Evolutionary conservation across 2,888 invertebrate genomes (phyloP).

Genomic region (Augochlorella aurata): DNA sequence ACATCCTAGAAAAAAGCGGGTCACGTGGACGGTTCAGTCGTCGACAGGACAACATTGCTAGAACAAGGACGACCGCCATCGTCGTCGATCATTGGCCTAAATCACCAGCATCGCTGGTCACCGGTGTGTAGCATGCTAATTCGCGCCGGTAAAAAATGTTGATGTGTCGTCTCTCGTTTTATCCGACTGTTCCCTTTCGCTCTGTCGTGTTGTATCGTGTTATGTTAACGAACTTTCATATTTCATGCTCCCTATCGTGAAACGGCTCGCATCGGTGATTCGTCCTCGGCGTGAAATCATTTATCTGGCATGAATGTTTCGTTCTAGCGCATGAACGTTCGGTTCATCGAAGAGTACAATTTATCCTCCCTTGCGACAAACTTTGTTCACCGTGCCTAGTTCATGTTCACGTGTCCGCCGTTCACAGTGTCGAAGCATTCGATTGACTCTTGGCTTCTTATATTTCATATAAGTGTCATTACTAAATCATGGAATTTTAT

Average conservation of each 20-base stretch:
- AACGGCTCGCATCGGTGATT: neutral
- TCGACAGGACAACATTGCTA: conserved; percentile 62
- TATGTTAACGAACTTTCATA: conserved; percentile 27
- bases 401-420: too few species aligned
- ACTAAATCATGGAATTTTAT: too few species aligned
- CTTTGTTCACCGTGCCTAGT: neutral
- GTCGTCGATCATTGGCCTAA: conserved; percentile 62
- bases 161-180: conserved; percentile 40
- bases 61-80: conserved; percentile 62
- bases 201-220: neutral
- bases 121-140: conserved; percentile 58
- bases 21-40: conserved; percentile 49
- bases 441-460: too few species aligned
- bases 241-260: conserved; percentile 19
- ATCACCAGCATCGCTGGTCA: conserved; percentile 53
- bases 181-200: conserved; percentile 20
- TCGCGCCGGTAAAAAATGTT: conserved; percentile 50
- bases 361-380: neutral
- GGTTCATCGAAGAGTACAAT: neutral
- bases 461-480: too few species aligned
- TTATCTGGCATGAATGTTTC: neutral
- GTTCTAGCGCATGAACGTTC: neutral
- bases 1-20: conserved; percentile 61
- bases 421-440: too few species aligned
- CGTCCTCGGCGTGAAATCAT: neutral